Base-by-base conservation (phyloP, 2,797 vertebrate species). In the Lithobates pipiens region DNA sequence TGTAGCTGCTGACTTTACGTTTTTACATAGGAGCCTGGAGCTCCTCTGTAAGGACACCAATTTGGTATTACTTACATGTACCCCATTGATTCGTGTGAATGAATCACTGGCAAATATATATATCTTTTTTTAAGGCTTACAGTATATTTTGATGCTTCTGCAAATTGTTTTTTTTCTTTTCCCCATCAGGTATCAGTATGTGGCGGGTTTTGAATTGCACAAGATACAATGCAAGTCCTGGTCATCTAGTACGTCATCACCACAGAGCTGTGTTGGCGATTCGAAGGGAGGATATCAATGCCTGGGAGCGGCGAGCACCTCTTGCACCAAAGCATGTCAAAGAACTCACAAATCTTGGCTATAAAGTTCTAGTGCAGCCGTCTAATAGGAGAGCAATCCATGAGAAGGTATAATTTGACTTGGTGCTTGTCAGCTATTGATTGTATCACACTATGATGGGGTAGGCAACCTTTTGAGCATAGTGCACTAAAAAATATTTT, bases 371-470 rank as follows among this genome's bases (percentile, higher is more conserved):
- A 85, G 96, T 99, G 10, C 98, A 99, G 72, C 98, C 97, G 0
- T 99, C 98, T 54, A 99, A 99, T 89, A 94, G 97, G 76, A 95
- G 98, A 89, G 97, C 98, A 79, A 97, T 99, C 89, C 97, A 98
- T 0, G 97, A 99, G 87, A 96, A 96, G 94, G 98, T 97, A 83
- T 39, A 0, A 6, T 23, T 61, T 57, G 21, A 57, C 54, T 7
- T 61, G 54, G 18, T 23, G 18, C 0, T 61, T 61, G 21, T 57
- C 50, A 18, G 44, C 44, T 2, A 46, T 46, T 15, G 15, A 10
- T 39, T 10, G 39, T 39, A 39, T 39, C 39, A 39, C 7, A 9
- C 39, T 39, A 10, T 39, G 8, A 39, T 9, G 10, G 39, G 39
- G 34, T 9, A 39, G 36, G 36, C 36, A 39, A 10, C 34, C 7